Evolutionary conservation across 2,113 vertebrate species (phyloP), one percentile per base, ranked within the genome.

Genomic region (Hassar affinis): DNA sequence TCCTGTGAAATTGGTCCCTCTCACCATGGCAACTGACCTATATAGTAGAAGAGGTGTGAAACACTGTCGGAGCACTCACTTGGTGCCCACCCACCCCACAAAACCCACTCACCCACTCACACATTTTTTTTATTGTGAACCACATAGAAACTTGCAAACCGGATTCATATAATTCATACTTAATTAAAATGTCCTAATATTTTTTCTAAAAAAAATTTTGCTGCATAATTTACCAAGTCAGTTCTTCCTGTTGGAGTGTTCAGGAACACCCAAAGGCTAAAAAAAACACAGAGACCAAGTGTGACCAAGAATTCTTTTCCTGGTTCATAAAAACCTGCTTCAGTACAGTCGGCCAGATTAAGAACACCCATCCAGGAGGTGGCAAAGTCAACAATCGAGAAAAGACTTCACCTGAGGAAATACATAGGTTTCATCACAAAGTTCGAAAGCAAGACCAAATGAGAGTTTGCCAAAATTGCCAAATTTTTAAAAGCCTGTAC

Each of bases 11-110:
- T 62, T 82, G 64, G 78, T 86, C 54, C 56, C 61, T 62, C 82
- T 85, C 81, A 79, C 87, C 85, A 86, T 88, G 83, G 85, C 85
- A 88, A 88, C 85, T 78, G 81, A 52, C 80, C 83, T 83, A 79
- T 82, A 62, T 49, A 45, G 83, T 86, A 64, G 74, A 88, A 80
- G 71, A 80, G 78, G 82, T 72, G 80, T 86, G 81, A 80, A 86
- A 69, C 68, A 47, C 54, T 62, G 69, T 78, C 52, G 17, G 54
- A 71, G 59, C 71, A 83, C 78, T 64, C 56, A 66, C 30, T 64
- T 75, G 77, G 45, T 82, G 79, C 77, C 81, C 80, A 45, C 35
- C 11, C 72, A 83, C 47, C 10, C 79, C 9, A 45, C n/a, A n/a
- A n/a, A n/a, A 69, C 59, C n/a, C 77, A 79, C 78, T 49, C 77